phyloP scores from a whole-genome alignment of 2,113 vertebrate species.

The Trichomycterus rosablanca region DNA sequence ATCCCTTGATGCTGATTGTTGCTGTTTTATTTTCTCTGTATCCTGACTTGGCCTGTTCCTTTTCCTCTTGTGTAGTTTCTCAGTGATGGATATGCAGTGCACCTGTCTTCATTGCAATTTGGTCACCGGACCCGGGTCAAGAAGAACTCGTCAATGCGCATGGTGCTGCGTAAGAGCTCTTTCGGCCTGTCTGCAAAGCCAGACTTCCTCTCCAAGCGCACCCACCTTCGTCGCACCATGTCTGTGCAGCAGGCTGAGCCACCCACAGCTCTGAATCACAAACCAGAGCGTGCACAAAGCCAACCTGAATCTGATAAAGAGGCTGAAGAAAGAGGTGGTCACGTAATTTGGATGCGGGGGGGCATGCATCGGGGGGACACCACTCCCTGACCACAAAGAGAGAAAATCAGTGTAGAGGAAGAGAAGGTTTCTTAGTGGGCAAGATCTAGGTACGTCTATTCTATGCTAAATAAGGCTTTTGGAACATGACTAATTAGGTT shows the following conservation, averaged over 20 bases:
- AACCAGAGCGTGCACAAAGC: slow-evolving; percentile 95
- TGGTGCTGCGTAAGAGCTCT: slow-evolving; percentile 92
- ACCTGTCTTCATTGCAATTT: slow-evolving; percentile 87
- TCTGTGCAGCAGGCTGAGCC: slow-evolving; percentile 95
- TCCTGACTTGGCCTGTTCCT: neutral
- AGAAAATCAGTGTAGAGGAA: slow-evolving; percentile 29
- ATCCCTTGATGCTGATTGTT: neutral
- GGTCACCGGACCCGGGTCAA: slow-evolving; percentile 86
- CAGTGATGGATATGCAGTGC: slow-evolving; percentile 90
- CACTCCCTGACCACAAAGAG: slow-evolving; percentile 59
- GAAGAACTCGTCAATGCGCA: slow-evolving; percentile 85
- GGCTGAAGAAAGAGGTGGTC: slow-evolving; percentile 65
- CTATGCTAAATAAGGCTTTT: neutral
- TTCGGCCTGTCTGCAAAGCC: slow-evolving; percentile 92
- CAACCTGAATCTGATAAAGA: slow-evolving; percentile 96
- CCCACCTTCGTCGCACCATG: slow-evolving; percentile 91
- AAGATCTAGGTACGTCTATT: slow-evolving; percentile 51
- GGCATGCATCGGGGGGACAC: slow-evolving; percentile 85
- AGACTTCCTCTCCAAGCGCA: slow-evolving; percentile 91
- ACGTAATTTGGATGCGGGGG: slow-evolving; percentile 76
- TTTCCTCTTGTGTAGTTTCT: slow-evolving; percentile 73
- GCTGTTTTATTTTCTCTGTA: neutral
- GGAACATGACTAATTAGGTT: neutral
- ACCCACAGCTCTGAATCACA: slow-evolving; percentile 77
- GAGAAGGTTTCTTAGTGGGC: slow-evolving; percentile 38